Percentiles rank a stretch among this genome's conserved stretches.
Conservation (phyloP, 2,113 vertebrate genomes). For the Cebidichthys violaceus region DNA sequence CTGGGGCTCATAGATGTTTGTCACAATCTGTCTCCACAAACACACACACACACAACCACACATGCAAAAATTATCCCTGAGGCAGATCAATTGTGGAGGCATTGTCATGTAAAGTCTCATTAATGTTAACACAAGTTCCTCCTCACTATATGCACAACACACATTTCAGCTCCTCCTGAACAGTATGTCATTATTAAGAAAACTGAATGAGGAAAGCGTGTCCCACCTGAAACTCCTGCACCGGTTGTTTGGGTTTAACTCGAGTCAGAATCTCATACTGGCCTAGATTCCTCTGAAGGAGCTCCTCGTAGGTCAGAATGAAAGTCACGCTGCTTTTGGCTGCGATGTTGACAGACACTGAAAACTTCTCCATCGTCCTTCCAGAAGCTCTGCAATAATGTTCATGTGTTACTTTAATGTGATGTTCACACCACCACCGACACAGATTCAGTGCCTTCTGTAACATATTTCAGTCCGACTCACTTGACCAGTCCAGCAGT, state of each 20-base stretch:
- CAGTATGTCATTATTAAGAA: neutral
- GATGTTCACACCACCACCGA: neutral
- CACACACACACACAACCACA: slow-evolving; percentile 45
- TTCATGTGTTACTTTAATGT: neutral
- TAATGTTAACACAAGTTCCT: neutral
- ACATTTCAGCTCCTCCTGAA: slow-evolving; percentile 26
- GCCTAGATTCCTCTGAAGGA: slow-evolving; percentile 88
- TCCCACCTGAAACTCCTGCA: slow-evolving; percentile 77
- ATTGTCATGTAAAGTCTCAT: neutral
- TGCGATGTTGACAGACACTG: slow-evolving; percentile 89
- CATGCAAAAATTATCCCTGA: slow-evolving; percentile 8
- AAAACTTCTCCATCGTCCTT: slow-evolving; percentile 93
- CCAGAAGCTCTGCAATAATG: slow-evolving; percentile 85
- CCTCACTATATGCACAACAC: neutral
- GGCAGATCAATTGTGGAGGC: neutral
- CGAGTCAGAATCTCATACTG: slow-evolving; percentile 91
- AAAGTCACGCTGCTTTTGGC: slow-evolving; percentile 89
- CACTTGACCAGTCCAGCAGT: slow-evolving; percentile 93
- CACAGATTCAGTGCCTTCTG: neutral
- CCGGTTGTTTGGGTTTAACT: slow-evolving; percentile 90
- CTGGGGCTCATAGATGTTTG: slow-evolving; percentile 90
- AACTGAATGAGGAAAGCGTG: neutral
- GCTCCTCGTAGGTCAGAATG: slow-evolving; percentile 90
- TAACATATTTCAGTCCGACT: slow-evolving; percentile 63
- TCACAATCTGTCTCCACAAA: slow-evolving; percentile 84